Evolutionary conservation across 2,113 vertebrate genomes (phyloP).

Genomic region (Hiodon tergisus): DNA sequence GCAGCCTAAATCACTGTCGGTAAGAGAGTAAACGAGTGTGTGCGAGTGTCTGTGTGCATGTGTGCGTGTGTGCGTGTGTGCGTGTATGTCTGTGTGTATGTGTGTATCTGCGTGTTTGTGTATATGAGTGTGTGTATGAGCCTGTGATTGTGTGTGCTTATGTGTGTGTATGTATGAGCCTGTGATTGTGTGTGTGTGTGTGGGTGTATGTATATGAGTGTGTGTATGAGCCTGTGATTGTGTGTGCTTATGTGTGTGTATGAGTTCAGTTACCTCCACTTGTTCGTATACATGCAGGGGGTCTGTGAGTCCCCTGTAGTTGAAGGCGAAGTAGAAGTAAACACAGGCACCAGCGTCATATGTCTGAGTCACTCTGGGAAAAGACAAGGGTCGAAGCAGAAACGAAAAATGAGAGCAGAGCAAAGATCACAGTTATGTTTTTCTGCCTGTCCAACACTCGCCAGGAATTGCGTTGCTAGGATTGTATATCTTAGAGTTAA

Average conservation of each 20-base stretch:
- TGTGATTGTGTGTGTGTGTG: too few species aligned
- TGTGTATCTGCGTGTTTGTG: too few species aligned
- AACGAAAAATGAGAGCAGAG: not conserved
- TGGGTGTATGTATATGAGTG: too few species aligned
- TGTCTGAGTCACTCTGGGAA: slow-evolving; percentile 88
- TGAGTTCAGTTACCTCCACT: slow-evolving; percentile 80
- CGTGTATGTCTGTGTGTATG: too few species aligned
- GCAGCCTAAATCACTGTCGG: too few species aligned
- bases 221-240: too few species aligned
- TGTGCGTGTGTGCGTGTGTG: too few species aligned
- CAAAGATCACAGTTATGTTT: not conserved
- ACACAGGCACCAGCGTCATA: slow-evolving; percentile 93
- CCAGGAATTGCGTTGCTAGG: too few species aligned
- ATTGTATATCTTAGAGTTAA: too few species aligned
- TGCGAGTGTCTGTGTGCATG: too few species aligned
- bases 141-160: not conserved
- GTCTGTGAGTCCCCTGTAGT: slow-evolving; percentile 94
- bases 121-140: too few species aligned
- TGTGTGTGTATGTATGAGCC: not conserved
- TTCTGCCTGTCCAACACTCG: not conserved
- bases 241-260: not conserved
- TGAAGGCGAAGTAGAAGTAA: slow-evolving; percentile 99
- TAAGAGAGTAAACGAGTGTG: too few species aligned
- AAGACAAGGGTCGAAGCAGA: slow-evolving; percentile 9
- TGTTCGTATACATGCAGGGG: slow-evolving; percentile 87